Base-by-base conservation (phyloP, 2,888 invertebrate genomes). In the Phortica okadai region DNA sequence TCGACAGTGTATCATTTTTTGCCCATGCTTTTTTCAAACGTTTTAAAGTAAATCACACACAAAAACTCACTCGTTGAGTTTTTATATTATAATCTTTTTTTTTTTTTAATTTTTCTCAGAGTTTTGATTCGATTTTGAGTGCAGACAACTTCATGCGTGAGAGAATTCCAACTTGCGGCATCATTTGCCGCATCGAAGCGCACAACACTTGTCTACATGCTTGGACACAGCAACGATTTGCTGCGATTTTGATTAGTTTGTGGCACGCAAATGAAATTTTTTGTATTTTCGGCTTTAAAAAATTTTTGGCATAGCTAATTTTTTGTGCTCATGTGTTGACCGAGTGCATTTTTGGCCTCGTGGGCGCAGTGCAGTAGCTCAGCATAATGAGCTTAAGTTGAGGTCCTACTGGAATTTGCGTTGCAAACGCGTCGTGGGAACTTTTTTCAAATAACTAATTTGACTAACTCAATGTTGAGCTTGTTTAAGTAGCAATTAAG, bases 131-230 rank as follows among this genome's bases (percentile, higher is more conserved):
- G 16, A 8, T 70, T 45, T 45, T 56, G 56, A 72, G 56, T 41
- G 56, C 33, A 56, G 25, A 33, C 44, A 10, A 44, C 73, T 42
- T 42, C 64, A 45, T 80, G 81, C 81, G 81, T 81, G 81, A 81
- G 81, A 80, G 80, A 81, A 81, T 81, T 80, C 78, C 50, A 56
- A 69, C 69, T 73, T 76, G 73, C 58, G 73, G 10, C 70, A 50
- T 14, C 66, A 7, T 16, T 58, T 54, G 56, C 44, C 70, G 41
- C 41, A 67, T 67, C 44, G 21, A 67, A 67, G 74, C 66, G 74
- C 74, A 67, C 44, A 66, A 67, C 67, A 74, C 74, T 74, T 74
- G 74, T 74, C 74, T 74, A 56, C 74, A 44, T 56, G 54, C 50
- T 72, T 25, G 4, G 10, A 33, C 33, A 14, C 41, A 3, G 25